Conservation (phyloP, 2,113 vertebrate species). For the Dipodomys ordii region DNA sequence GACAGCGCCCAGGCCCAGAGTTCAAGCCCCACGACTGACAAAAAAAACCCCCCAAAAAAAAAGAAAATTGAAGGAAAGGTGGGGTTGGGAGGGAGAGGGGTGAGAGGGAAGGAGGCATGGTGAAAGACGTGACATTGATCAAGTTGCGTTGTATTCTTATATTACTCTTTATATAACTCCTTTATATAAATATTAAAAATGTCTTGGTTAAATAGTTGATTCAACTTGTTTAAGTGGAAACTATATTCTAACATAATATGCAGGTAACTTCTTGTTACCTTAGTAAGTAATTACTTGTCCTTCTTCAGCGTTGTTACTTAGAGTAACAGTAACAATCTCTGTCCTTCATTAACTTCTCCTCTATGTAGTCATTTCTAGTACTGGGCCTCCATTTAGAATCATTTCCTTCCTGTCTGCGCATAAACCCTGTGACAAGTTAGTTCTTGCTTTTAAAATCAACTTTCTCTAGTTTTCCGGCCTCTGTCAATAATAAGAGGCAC, state of each 20-base stretch:
- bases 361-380: background rate
- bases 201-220: background rate
- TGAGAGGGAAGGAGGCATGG: too few species aligned
- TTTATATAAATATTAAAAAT: background rate
- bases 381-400: background rate
- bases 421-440: background rate
- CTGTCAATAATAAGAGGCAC: background rate
- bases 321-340: background rate
- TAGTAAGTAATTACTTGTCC: background rate
- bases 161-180: too few species aligned
- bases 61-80: too few species aligned
- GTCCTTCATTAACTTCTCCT: background rate
- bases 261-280: background rate
- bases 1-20: too few species aligned
- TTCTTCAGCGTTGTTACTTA: background rate
- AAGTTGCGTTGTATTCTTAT: too few species aligned
- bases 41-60: too few species aligned
- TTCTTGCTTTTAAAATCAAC: background rate
- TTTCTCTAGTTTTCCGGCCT: background rate
- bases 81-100: too few species aligned
- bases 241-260: background rate
- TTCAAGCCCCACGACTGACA: too few species aligned
- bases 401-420: background rate
- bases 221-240: background rate
- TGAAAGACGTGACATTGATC: too few species aligned